Base-by-base conservation (phyloP, 92 coral and sea anemone species). In the Pocillopora meandrina region DNA sequence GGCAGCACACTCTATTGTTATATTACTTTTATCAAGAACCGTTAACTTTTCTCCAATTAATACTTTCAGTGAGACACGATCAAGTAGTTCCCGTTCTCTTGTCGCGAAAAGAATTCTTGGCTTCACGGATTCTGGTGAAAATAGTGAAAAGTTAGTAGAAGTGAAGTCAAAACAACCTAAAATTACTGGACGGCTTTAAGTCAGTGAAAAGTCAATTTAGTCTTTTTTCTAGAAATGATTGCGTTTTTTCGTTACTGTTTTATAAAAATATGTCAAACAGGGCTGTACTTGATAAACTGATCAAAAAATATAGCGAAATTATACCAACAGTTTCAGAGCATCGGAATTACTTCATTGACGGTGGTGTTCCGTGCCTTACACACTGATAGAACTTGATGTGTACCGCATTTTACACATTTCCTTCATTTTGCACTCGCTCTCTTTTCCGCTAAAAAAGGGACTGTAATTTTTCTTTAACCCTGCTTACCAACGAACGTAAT, bases 401-500 rank as follows among this genome's bases (percentile, higher is more conserved):
- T 42, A 42, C 52, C 8, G 5, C 4, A 42, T 42, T 42, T 42
- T 42, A 3, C 52, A 42, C 52, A 42, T 42, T 3, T 42, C 49
- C 49, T 42, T 42, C 52, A 42, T 7, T 42, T 42, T 42, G 52
- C 52, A 42, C 52, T 42, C 52, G 8, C 52, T 42, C 52, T 42
- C 52, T 42, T 63, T 63, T 17, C 19, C 68, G 23, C 68, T 63
- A 17, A 72, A 33, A 72, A 12, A 33, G 33, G 26, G 76, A 18
- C 61, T 72, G 12, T 1, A 47, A 72, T 16, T 23, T 59, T 31
- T 0, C 33, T 15, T 35, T 17, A 61, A 16, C 10, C 35, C 33
- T 66, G 59, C 95, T 88, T 90, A 94, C 98, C 95, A 21, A 92
- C 82, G 58, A 94, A 93, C 3, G 93, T 92, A 19, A 94, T 78